Base-by-base conservation (phyloP, 2,797 vertebrate species). In the Bovichtus variegatus region DNA sequence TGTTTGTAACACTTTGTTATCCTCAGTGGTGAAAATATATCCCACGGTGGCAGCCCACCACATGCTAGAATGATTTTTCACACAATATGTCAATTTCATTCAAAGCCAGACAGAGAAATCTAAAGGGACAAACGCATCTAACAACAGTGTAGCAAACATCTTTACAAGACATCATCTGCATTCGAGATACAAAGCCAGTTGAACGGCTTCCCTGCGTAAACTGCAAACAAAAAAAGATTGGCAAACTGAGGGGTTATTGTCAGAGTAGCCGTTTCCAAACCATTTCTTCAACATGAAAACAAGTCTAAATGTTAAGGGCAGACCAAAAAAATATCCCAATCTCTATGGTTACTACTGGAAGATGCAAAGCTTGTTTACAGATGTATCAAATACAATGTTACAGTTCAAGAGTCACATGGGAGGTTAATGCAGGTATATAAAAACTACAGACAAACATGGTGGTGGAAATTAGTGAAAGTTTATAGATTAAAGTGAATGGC, bases 1-100 rank as follows among this genome's bases (percentile, higher is more conserved):
- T 55, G 61, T 40, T 66, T n/a, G n/a, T n/a, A n/a, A n/a, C n/a
- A n/a, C n/a, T n/a, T n/a, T n/a, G n/a, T n/a, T 59, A 2, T 65
- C 16, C 16, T 55, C 34, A 5, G 51, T 5, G 36, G 67, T 65
- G 44, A 61, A 58, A 60, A 66, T 9, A 21, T 29, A 67, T 74
- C 51, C 70, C 38, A 66, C 29, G 49, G 38, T 67, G 64, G 43
- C 54, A 58, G 60, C 27, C 54, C 47, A 61, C 66, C n/a, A 66
- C 25, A 71, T 34, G 44, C 65, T 27, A 8, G 21, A 66, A 13
- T 75, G 61, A 68, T 57, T 63, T 50, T 62, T 64, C 74, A 64
- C 41, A 58, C 36, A 57, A 49, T 44, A 21, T 58, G 53, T 76
- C 75, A 76, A 57, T 75, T 81, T 78, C 54, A 51, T 81, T 78